Base-by-base conservation (phyloP, 2,888 invertebrate genomes). In the Isotomurus palustris region DNA sequence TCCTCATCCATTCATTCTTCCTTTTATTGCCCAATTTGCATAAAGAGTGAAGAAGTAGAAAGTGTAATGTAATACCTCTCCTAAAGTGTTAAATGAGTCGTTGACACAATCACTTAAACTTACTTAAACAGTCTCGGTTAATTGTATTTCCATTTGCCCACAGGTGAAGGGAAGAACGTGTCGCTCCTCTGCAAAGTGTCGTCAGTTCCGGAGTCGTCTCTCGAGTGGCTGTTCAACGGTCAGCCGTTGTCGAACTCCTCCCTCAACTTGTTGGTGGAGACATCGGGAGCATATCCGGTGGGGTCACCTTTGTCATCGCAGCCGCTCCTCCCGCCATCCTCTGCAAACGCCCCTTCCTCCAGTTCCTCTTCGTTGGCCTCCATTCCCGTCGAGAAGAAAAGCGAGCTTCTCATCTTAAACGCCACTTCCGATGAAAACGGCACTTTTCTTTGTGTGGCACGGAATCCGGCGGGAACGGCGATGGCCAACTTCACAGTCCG, bases 221-320 rank as follows among this genome's bases (percentile, higher is more conserved):
- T 90, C 48, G 82, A 86, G 2, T 91, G 91, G 91, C 82, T 84
- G 74, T 88, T 88, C 76, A 87, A 88, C 74, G 88, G 41, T 84
- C 62, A 67, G 45, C 67, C 66, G 19, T 57, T 70, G 52, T 60
- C 66, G 12, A 70, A 70, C 62, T 56, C 56, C 45, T 68, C 66
- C 3, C 49, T 70, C 35, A 70, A 70, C 47, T 62, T 70, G 53
- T 28, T 68, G 21, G 65, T 70, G 24, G 70, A 70, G 52, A 67
- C 67, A 35, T 60, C 67, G 22, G 61, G 44, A 28, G 54, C 67
- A 1, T 12, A 51, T 36, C 29, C 27, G 10, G 4, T 17, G 28
- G 14, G 25, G 12, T 8, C 38, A 5, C 43, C 43, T 4, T 22
- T 8, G 3, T 17, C 27, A 4, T 45, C 45, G 14, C 28, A 4